Base-by-base conservation (phyloP, 1,140 invertebrate species). In the Drosophila orena region DNA sequence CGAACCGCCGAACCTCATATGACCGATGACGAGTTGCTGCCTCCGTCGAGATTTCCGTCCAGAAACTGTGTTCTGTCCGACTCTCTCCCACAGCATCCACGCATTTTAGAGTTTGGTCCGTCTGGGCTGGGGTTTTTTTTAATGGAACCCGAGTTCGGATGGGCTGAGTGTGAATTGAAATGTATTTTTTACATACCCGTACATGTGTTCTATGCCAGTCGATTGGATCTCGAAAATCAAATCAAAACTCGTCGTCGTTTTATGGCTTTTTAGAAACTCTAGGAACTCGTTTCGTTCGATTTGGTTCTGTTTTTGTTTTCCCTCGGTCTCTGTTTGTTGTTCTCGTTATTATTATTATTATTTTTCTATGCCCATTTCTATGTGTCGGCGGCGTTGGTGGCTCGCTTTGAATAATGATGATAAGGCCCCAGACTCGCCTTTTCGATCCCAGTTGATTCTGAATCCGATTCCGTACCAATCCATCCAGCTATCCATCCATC, bases 371-470 rank as follows among this genome's bases (percentile, higher is more conserved):
- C 81, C 79, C 77, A 88, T 86, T 76, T 72, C 61, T 60, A 79
- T 68, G 74, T 56, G 61, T 38, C 62, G 69, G 54, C 57, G 35
- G 7, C 24, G 71, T 20, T 43, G 54, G 24, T 37, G 58, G 37
- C 30, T 86, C 68, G 79, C 83, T 88, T 89, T 88, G 84, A 88
- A 88, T 88, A 88, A 88, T 88, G 83, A 88, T 89, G 83, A 89
- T 88, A 89, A 88, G 83, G 68, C 59, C 46, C 58, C 70, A 47
- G 53, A 57, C 70, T 54, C 58, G 58, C 14, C 37, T 68, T 62
- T n/a, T 50, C 57, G 43, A 62, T 80, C 61, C 43, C 44, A 50
- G 20, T 30, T 30, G 30, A 30, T 30, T 30, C 30, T 30, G 30
- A 30, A 30, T 38, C 27, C 43, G 42, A 46, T 44, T 43, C 56